Evolutionary conservation across 1,140 invertebrate species (phyloP), one percentile per base, ranked within the genome.

Genomic region (Bradynema listronoti): DNA sequence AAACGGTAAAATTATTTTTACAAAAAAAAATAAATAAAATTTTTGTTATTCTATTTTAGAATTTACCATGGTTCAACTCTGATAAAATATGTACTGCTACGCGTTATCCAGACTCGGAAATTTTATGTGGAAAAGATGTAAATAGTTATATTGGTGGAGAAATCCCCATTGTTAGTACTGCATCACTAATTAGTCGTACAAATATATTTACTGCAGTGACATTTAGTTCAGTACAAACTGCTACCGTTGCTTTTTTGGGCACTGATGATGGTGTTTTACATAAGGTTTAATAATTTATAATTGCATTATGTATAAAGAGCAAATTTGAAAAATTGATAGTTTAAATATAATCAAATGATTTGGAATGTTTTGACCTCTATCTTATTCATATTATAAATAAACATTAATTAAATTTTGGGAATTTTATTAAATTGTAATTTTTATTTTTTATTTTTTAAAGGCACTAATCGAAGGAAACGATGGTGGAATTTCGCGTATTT

Each of bases 11-110:
- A n/a, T n/a, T n/a, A n/a, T n/a, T n/a, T n/a, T n/a, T n/a, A n/a
- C n/a, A n/a, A n/a, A n/a, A n/a, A n/a, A n/a, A n/a, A n/a, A n/a
- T n/a, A n/a, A n/a, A n/a, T n/a, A n/a, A n/a, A n/a, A n/a, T n/a
- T n/a, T n/a, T n/a, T n/a, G n/a, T n/a, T n/a, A n/a, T n/a, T n/a
- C n/a, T n/a, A n/a, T n/a, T n/a, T n/a, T n/a, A n/a, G n/a, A 75
- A 75, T 33, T 56, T 75, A 1, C 75, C 75, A 2, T 78, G 75
- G 75, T 75, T 75, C 43, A 76, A 76, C 25, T 75, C 72, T 7
- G 60, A 63, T 27, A 67, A 69, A 24, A 62, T 65, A 51, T 75
- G 73, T 43, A 55, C 49, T 2, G 42, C 45, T n/a, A 75, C 73
- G 4, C 46, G 57, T 9, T 73, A 75, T 41, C 63, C 65, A 11